Evolutionary conservation across 2,888 invertebrate genomes (phyloP), one percentile per base, ranked within the genome.

Genomic region (Tryphoninae sp.): DNA sequence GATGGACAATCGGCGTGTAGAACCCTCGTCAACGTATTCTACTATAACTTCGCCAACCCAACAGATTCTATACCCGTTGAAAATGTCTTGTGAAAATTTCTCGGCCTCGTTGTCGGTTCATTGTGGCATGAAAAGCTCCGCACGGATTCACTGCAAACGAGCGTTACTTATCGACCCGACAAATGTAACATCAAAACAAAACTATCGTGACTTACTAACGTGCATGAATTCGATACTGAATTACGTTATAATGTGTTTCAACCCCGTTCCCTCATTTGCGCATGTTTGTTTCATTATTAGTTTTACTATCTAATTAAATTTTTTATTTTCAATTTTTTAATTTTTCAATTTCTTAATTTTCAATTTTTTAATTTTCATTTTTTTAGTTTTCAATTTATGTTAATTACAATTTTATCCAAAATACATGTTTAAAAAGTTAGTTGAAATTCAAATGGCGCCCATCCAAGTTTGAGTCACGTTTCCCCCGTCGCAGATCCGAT

Each of bases 11-110:
- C 65, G 19, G n/a, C 33, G 71, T 45, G 51, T 19, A 19, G 59
- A 33, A 80, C 65, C 75, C 51, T 80, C 69, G 42, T 80, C 71
- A 76, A 55, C 65, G 65, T 71, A 64, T 76, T 49, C 76, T 22
- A 65, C 49, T 61, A 51, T 65, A 71, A 33, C 33, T 33, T 33
- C 33, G 6, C 33, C 6, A 33, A 33, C 6, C 33, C 33, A 33
- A 33, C 33, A 33, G 33, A 33, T 33, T 11, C 65, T 67, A 49
- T n/a, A 51, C 42, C 23, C 26, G 45, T 13, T 16, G 62, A 62
- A 40, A 62, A 33, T 61, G 23, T 62, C 26, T 33, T 33, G 16
- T 26, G 53, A 67, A 67, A 26, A 53, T 53, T 67, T n/a, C 33
- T 26, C 33, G 53, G 33, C 53, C 51, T 67, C 33, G 26, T 51